A percentile compares a stretch with the other conserved stretches of the same genome.
Evolutionary conservation across 2,797 vertebrate species (phyloP).

Genomic region (Sparus aurata): DNA sequence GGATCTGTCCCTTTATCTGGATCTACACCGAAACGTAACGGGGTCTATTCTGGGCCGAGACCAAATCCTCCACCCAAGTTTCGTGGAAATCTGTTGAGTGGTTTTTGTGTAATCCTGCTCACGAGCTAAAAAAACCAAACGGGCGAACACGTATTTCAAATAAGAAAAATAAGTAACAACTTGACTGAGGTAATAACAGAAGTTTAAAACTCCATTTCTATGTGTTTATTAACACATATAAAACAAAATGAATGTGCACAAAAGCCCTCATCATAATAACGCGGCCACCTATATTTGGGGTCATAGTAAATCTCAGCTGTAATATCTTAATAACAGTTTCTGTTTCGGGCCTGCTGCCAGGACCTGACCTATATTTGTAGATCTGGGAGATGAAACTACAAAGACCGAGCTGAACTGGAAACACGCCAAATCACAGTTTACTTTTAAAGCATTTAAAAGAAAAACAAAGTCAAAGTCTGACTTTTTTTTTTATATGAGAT

Average conservation of each 20-base stretch:
- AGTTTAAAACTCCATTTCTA: not conserved
- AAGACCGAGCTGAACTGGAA: not conserved
- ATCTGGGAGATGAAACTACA: not conserved
- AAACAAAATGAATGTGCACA: not conserved
- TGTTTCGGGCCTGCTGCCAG: not conserved
- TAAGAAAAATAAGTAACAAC: too few relatives aligned
- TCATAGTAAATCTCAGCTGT: not conserved
- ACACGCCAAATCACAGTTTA: slow-evolving; percentile 3
- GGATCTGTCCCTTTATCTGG: too few relatives aligned
- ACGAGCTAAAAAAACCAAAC: too few relatives aligned
- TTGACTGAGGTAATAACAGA: not conserved
- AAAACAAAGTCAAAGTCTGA: slow-evolving; percentile 69
- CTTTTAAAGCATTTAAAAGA: not conserved
- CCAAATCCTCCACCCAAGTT: too few relatives aligned
- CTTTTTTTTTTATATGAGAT: slow-evolving; percentile 4
- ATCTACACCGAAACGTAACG: too few relatives aligned
- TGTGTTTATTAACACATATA: not conserved
- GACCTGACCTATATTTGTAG: not conserved
- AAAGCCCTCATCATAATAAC: not conserved
- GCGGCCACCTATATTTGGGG: too few relatives aligned
- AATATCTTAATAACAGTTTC: slow-evolving; percentile 4
- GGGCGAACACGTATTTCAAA: too few relatives aligned
- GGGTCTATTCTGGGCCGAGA: too few relatives aligned
- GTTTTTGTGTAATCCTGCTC: too few relatives aligned
- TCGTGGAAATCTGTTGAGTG: too few relatives aligned